Conservation (phyloP, 2,888 invertebrate species). For the Neocrepidodera transversa region DNA sequence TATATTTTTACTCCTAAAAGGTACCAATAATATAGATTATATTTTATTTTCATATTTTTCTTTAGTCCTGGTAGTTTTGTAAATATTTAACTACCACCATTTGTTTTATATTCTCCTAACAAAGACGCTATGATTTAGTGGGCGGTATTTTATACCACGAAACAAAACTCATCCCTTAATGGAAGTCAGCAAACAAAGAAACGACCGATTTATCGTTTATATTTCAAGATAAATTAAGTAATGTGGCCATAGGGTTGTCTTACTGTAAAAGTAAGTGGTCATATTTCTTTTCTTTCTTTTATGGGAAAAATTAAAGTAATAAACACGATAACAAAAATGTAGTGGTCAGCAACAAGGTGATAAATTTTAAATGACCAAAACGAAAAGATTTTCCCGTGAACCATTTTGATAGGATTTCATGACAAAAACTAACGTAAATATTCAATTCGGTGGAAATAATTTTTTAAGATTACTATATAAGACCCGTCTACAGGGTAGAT, state of each 20-base stretch:
- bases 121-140: constrained; percentile 3
- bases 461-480: too few relatives aligned
- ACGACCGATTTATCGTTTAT: constrained; percentile 7
- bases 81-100: not conserved
- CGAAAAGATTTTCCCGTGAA: too few relatives aligned
- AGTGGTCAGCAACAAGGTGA: too few relatives aligned
- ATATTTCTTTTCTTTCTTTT: not conserved
- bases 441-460: too few relatives aligned
- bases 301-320: not conserved
- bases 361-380: too few relatives aligned
- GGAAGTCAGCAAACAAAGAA: constrained; percentile 9
- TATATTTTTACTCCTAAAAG: too few relatives aligned
- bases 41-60: too few relatives aligned
- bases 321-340: not conserved
- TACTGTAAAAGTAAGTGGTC: not conserved
- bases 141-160: constrained; percentile 4
- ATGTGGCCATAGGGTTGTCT: not conserved
- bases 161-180: constrained; percentile 7
- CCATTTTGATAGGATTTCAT: too few relatives aligned
- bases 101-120: constrained; percentile 1
- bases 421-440: too few relatives aligned
- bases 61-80: too few relatives aligned
- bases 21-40: too few relatives aligned
- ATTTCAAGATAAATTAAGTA: constrained; percentile 11
- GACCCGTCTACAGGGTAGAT: too few relatives aligned